Base-by-base conservation (phyloP, 2,113 vertebrate genomes). In the Poicephalus meyeri region DNA sequence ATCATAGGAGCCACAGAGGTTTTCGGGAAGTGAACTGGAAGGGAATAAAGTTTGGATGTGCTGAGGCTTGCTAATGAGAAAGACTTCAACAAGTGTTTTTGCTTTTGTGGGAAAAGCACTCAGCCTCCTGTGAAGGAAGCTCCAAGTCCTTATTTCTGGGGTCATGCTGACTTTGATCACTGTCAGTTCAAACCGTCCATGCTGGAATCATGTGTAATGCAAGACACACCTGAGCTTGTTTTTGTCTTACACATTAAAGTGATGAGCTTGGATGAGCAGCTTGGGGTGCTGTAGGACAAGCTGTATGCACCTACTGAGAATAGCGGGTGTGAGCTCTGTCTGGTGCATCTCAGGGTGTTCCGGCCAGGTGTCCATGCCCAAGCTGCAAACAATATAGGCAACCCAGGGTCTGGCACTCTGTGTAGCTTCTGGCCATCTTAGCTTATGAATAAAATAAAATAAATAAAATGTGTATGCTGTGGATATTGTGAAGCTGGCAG, bases 1-100 rank as follows among this genome's bases (percentile, higher is more conserved):
- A 35, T 16, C 1, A 0, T 20, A 66, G 23, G 46, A 83, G 46
- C 46, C 25, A 19, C 0, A 0, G 47, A 52, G 6, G 9, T 3
- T 2, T 17, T 5, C 10, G 19, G 41, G 12, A 83, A 74, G 41
- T 26, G 25, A 37, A 35, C 46, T 31, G 13, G 17, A 84, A 87
- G 26, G 21, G 16, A 7, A 25, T 17, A 26, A 6, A 80, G 4
- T 12, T 37, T 66, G 26, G 9, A 42, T n/a, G 19, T 69, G 15
- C 49, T 73, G 25, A 21, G 16, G 13, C 25, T 69, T 44, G 6
- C 35, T 66, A 12, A 37, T 47, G 8, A 56, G 46, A 28, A 23
- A 74, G 20, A 50, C 8, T 55, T 13, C 26, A 64, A 8, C 0
- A 18, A 31, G 11, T 21, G 4, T 37, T 70, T 76, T 76, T 89